These are phyloP conservation scores for Balanococcus diminutus DNA, from an alignment of 2,888 invertebrate genomes.

Conservation along the genomic window DNA sequence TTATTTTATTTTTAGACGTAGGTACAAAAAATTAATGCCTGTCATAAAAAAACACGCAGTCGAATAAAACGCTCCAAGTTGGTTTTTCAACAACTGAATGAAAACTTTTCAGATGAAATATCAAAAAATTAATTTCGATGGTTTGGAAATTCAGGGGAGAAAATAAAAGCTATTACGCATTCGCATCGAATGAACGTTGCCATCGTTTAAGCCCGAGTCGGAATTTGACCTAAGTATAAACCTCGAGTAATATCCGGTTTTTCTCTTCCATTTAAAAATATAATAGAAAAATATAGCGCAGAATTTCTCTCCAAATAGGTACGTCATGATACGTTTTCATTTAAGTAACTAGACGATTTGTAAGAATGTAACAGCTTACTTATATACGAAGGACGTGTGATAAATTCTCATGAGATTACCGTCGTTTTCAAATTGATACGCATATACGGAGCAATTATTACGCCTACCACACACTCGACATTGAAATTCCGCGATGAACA, in stretches of 20 bases:
- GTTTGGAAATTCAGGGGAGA: neutral
- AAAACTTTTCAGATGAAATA: neutral
- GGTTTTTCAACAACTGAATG: neutral
- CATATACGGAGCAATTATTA: neutral
- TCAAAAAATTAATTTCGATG: neutral
- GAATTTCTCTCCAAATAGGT: neutral
- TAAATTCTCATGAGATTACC: neutral
- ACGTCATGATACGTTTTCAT: neutral
- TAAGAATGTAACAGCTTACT: neutral
- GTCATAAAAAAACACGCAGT: neutral
- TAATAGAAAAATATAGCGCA: neutral
- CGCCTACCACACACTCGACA: neutral
- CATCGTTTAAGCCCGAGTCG: neutral
- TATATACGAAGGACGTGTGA: neutral
- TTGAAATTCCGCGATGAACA: neutral
- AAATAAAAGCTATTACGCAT: neutral
- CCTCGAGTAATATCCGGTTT: neutral
- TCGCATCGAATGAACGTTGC: neutral
- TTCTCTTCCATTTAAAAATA: neutral
- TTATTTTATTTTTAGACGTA: neutral
- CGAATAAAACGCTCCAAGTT: neutral
- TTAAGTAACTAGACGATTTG: constrained; percentile 4
- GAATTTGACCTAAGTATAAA: neutral
- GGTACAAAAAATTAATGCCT: neutral
- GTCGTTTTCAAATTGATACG: neutral